Evolutionary conservation across 2,797 vertebrate genomes (phyloP), one percentile per base, ranked within the genome.

Genomic region (Fistularia commersonii): DNA sequence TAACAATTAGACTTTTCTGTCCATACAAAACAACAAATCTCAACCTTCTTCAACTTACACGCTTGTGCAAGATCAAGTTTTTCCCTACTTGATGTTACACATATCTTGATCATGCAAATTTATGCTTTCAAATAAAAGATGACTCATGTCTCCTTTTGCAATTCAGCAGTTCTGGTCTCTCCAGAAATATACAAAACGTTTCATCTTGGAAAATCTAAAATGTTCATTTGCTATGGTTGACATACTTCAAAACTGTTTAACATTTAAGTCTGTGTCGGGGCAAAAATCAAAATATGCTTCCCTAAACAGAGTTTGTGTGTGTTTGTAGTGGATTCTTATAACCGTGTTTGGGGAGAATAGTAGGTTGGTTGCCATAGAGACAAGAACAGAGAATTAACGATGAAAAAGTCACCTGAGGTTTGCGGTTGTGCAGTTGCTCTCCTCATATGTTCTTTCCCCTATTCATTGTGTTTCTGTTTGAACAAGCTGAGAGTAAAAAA

Each of bases 331-430:
- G 44, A 12, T 48, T 2, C 53, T 35, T 55, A 38, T 55, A 42
- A 61, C 7, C 41, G 35, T 50, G 3, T 46, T 37, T 23, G 23
- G 36, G 32, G n/a, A 31, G 12, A 32, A 33, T 13, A 43, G 12
- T 41, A 36, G 61, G 39, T 6, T 43, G 50, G 87, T 90, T 90
- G 77, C 86, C 72, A 89, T 89, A 69, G 89, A 79, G 71, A 90
- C 72, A 8, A 74, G 74, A 70, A 69, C 34, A 52, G 73, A 77
- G 69, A 77, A 66, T 69, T 8, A 82, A 45, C 66, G 64, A 42
- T 63, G 57, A 71, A 83, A 72, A 35, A 58, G 57, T 42, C 41
- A 11, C 72, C 64, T 11, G 48, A 67, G 80, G 78, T 69, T 81
- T 67, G 45, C 64, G 70, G 77, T 82, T 76, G 61, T 69, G 66